Conservation (phyloP, 2,797 vertebrate species). For the Phrynocephalus vlangalii region DNA sequence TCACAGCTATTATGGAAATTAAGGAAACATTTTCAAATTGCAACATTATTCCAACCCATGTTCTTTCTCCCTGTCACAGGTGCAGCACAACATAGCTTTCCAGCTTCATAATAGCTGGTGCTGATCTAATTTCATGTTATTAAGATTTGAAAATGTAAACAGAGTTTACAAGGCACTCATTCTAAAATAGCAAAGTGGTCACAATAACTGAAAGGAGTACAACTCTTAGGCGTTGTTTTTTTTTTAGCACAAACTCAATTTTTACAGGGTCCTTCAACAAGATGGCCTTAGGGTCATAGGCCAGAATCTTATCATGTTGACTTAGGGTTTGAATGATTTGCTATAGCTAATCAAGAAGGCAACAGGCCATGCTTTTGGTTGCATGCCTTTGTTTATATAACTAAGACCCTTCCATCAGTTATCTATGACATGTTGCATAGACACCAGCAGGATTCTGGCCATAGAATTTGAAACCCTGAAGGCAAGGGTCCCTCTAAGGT, state of each 20-base stretch:
- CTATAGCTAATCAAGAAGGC: too few relatives aligned
- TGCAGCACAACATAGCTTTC: slow-evolving; percentile 40
- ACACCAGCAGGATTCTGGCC: too few relatives aligned
- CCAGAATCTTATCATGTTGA: too few relatives aligned
- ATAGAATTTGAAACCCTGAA: too few relatives aligned
- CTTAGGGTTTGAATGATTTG: too few relatives aligned
- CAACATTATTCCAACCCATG: slow-evolving; percentile 50
- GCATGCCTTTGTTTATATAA: too few relatives aligned
- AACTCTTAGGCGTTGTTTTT: background rate
- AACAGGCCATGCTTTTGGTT: too few relatives aligned
- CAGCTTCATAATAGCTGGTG: slow-evolving; percentile 27
- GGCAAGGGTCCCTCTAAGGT: too few relatives aligned
- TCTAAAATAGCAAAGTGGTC: slow-evolving; percentile 21
- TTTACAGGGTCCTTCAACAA: background rate
- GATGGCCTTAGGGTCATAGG: background rate
- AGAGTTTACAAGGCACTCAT: slow-evolving; percentile 27
- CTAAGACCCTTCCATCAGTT: too few relatives aligned
- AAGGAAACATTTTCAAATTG: slow-evolving; percentile 54
- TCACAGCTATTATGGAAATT: slow-evolving; percentile 53
- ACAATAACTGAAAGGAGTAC: background rate
- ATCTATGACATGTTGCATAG: too few relatives aligned
- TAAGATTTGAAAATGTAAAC: slow-evolving; percentile 50
- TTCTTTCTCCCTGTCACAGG: slow-evolving; percentile 53
- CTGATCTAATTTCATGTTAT: slow-evolving; percentile 37
- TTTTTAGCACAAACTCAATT: background rate